Base-by-base conservation (phyloP, 2,888 invertebrate species). In the Tenthredo livida region DNA sequence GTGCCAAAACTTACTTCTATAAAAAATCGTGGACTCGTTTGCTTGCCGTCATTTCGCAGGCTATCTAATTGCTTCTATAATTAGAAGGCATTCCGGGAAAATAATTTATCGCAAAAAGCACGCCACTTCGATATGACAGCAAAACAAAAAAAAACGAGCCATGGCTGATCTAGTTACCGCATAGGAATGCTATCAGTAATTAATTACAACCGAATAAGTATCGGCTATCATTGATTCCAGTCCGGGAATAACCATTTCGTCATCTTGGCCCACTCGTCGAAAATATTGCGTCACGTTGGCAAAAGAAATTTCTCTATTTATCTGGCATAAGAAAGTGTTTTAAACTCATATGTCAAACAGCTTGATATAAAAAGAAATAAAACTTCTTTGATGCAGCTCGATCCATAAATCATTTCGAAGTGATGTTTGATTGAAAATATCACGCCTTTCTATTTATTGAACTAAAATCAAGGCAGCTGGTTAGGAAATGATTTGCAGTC, bases 81-180 rank as follows among this genome's bases (percentile, higher is more conserved):
- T 61, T 61, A 29, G 21, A 61, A 61, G 61, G 25, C 10, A 61
- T 61, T 25, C 61, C 21, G 33, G 29, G 67, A 67, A 67, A 67
- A 33, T 67, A 15, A 67, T 29, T 67, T 67, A 67, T 67, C 67
- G 67, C 29, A 67, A 67, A 67, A 67, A 67, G 5, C 67, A 67
- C 25, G 67, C 33, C 33, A 61, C 33, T 67, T 29, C 33, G 15
- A 12, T 67, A 33, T 12, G 0, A 33, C 33, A 10, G 15, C 6
- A 67, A 67, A 10, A 29, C 6, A 67, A 10, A 29, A 33, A 37
- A 37, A 37, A 29, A 17, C 17, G 17, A 67, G 29, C 67, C 9
- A 33, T 33, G 67, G 33, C 15, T 67, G 67, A 67, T 67, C 17
- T 33, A 17, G 17, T 21, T 61, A 25, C 61, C 61, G 25, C 21